Percentiles rank a stretch among this genome's conserved stretches.
Evolutionary conservation across 2,797 vertebrate species (phyloP).

Genomic region (Xiphophorus birchmanni): DNA sequence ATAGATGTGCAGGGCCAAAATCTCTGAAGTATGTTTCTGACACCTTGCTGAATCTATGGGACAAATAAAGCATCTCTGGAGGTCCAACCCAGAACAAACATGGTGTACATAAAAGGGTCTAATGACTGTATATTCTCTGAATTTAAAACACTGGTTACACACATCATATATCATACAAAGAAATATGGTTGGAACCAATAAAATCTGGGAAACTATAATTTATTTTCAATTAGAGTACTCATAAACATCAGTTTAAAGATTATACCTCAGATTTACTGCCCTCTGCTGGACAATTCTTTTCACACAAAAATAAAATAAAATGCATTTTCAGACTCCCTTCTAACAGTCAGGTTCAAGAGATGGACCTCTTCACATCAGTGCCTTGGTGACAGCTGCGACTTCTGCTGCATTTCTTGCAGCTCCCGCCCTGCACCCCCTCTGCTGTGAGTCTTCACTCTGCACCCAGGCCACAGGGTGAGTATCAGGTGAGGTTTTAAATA

Average conservation of each 20-base stretch:
- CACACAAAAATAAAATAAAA: constrained; percentile 6
- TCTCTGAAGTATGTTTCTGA: background rate
- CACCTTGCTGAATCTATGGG: background rate
- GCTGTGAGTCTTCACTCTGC: constrained; percentile 83
- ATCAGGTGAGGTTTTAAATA: constrained; percentile 88
- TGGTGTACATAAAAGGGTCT: background rate
- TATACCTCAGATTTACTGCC: constrained; percentile 71
- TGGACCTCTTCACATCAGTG: constrained; percentile 1
- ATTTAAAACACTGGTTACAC: background rate
- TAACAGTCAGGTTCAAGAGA: background rate
- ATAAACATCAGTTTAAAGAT: constrained; percentile 33
- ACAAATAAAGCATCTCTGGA: background rate
- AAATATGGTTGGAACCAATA: background rate
- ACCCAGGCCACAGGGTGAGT: constrained; percentile 81
- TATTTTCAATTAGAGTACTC: constrained; percentile 10
- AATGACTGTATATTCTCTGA: background rate
- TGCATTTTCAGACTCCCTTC: background rate
- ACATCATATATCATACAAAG: background rate
- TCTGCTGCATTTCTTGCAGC: constrained; percentile 33
- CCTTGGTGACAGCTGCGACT: constrained; percentile 68
- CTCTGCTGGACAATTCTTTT: constrained; percentile 75
- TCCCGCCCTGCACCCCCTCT: constrained; percentile 40
- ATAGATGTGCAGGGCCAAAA: background rate
- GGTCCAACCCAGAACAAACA: background rate
- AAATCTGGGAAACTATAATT: background rate